These are phyloP conservation scores for Actenoides lindsayi DNA, from an alignment of 2,113 vertebrate species.

Conservation along the genomic window DNA sequence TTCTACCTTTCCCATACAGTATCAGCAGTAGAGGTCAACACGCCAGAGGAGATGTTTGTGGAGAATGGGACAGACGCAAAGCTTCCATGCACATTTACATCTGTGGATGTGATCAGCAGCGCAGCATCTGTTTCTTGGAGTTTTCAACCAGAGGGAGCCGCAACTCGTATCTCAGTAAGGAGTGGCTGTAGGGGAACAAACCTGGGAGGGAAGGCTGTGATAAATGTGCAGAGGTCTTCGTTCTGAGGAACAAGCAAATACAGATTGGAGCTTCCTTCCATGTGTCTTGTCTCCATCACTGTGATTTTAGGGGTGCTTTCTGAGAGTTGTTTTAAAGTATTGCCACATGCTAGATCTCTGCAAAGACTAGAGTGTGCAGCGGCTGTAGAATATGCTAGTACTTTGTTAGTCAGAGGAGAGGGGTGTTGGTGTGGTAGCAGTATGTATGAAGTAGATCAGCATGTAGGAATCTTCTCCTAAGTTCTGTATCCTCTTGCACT, in stretches of 20 bases:
- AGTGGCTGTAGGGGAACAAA: not conserved
- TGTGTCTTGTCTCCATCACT: not conserved
- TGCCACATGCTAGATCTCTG: not conserved
- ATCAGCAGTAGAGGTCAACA: slow-evolving; percentile 82
- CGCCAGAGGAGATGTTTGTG: slow-evolving; percentile 81
- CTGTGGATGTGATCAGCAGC: slow-evolving; percentile 78
- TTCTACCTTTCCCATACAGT: slow-evolving; percentile 21
- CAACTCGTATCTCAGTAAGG: slow-evolving; percentile 75
- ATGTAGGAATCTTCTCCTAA: not conserved
- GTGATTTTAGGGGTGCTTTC: not conserved
- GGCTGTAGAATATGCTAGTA: not conserved
- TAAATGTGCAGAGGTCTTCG: not conserved
- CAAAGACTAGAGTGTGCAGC: not conserved
- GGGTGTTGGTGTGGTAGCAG: not conserved
- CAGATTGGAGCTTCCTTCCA: not conserved
- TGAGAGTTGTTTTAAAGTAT: not conserved
- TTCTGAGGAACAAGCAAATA: not conserved
- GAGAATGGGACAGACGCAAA: slow-evolving; percentile 88
- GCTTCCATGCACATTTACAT: slow-evolving; percentile 87
- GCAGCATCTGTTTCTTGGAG: slow-evolving; percentile 83
- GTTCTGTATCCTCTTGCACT: not conserved
- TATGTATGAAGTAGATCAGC: not conserved
- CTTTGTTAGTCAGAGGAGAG: not conserved
- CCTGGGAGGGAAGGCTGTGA: not conserved
- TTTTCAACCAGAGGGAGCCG: slow-evolving; percentile 80